Base-by-base conservation (phyloP, 2,113 vertebrate genomes). In the Forbesichthys agassizii region DNA sequence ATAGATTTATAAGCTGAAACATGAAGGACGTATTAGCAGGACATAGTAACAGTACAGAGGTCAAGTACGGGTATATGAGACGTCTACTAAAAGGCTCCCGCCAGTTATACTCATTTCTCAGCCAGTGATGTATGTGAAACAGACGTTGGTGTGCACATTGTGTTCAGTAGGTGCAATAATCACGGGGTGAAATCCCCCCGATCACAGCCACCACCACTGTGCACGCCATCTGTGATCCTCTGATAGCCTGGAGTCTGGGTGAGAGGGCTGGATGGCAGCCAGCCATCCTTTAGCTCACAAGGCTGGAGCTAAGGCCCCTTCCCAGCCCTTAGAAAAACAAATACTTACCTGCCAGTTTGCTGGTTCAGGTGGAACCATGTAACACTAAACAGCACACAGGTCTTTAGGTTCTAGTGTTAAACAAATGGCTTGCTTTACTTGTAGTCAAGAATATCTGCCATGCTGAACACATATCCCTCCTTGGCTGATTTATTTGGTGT, bases 191-290 rank as follows among this genome's bases (percentile, higher is more conserved):
- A 85, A 87, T 91, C 75, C 77, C 2, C 79, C 73, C 65, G 77
- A 86, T 77, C 55, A 52, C 75, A 86, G 86, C 80, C 87, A 84
- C 74, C 68, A 88, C 89, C 69, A 33, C 85, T 59, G 77, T 84
- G 88, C 16, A 64, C 66, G 73, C 90, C 92, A 93, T 93, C 92
- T 93, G 91, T 89, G 86, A 66, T 53, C 11, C 66, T 73, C 71
- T 10, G 79, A 85, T 66, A 77, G 78, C 60, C 69, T 64, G 64
- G 64, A 74, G 86, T 61, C 74, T 81, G 82, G 66, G 80, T 67
- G 80, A 82, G 77, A 69, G 75, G 74, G 72, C 73, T 69, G 69
- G 74, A 80, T 54, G 33, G 57, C 66, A 58, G 79, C 75, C 68
- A 84, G 75, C 12, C 58, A 13, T 48, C 42, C 27, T 3, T 20